Evolutionary conservation across 1,140 invertebrate species (phyloP).

Genomic region (Drosophila micromelanica): DNA sequence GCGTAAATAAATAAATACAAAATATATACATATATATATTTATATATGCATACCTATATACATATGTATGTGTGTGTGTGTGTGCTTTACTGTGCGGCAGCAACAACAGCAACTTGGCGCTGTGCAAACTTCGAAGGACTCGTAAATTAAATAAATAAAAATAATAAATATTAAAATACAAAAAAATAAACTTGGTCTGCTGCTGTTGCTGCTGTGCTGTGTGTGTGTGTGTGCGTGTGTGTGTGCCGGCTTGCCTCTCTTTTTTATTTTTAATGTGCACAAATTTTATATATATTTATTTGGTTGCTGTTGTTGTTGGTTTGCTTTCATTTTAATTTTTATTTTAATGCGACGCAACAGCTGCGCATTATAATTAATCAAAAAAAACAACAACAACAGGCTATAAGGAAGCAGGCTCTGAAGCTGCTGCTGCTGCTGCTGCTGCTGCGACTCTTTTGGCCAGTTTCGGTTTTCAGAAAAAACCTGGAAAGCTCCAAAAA

Average conservation of each 20-base stretch:
- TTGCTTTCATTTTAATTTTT: conserved; percentile 40
- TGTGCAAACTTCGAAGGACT: conserved; percentile 55
- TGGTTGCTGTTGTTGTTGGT: conserved; percentile 10
- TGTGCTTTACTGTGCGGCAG: conserved; percentile 11
- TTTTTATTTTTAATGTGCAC: conserved; percentile 32
- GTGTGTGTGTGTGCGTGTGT: conserved; percentile 28
- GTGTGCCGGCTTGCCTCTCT: background rate
- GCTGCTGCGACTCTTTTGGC: too few relatives aligned
- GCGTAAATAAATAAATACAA: conserved; percentile 84
- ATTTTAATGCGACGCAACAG: conserved; percentile 56
- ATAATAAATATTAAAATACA: conserved; percentile 64
- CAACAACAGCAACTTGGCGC: background rate
- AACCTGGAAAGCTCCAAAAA: conserved; percentile 34
- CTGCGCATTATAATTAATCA: conserved; percentile 52
- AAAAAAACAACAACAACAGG: conserved; percentile 33
- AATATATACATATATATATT: conserved; percentile 64
- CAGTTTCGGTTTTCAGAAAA: conserved; percentile 5
- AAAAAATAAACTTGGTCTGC: conserved; percentile 29
- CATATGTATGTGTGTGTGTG: conserved; percentile 2
- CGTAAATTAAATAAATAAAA: conserved; percentile 67
- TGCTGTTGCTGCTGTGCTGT: conserved; percentile 1
- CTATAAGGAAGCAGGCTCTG: conserved; percentile 34
- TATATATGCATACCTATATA: conserved; percentile 30
- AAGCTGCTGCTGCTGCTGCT: too few relatives aligned
- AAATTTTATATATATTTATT: conserved; percentile 17